These are phyloP conservation scores for Watsonalla cultraria DNA, from an alignment of 2,888 invertebrate species.

Conservation along the genomic window DNA sequence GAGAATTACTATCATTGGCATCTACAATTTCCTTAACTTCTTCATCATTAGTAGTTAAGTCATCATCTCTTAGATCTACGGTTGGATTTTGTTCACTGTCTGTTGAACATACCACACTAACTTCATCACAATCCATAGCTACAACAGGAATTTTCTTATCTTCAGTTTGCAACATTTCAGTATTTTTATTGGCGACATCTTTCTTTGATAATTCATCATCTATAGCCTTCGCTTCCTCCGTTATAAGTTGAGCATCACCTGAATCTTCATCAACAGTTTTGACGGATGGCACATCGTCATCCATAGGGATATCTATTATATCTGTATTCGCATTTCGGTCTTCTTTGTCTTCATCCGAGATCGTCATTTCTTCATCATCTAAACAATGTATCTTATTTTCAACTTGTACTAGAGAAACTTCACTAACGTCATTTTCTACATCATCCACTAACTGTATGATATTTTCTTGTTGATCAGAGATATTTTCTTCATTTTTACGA, in stretches of 20 bases:
- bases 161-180: neutral
- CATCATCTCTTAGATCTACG: neutral
- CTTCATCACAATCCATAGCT: neutral
- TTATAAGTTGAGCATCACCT: neutral
- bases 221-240: constrained; percentile 1
- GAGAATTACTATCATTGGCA: neutral
- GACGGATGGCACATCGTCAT: neutral
- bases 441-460: neutral
- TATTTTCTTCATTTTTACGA: neutral
- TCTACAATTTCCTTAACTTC: constrained; percentile 9
- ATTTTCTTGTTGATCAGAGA: neutral
- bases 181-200: neutral
- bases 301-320: too few relatives aligned
- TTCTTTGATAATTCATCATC: constrained; percentile 6
- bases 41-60: constrained; percentile 5
- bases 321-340: neutral
- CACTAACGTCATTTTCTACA: neutral
- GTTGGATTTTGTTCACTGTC: neutral
- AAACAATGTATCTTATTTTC: neutral
- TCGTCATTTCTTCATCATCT: neutral
- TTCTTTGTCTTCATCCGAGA: neutral
- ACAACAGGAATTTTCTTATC: neutral
- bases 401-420: neutral
- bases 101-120: neutral
- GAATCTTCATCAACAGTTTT: neutral